Conservation (phyloP, 2,113 vertebrate genomes). For the Lophochroa leadbeateri region DNA sequence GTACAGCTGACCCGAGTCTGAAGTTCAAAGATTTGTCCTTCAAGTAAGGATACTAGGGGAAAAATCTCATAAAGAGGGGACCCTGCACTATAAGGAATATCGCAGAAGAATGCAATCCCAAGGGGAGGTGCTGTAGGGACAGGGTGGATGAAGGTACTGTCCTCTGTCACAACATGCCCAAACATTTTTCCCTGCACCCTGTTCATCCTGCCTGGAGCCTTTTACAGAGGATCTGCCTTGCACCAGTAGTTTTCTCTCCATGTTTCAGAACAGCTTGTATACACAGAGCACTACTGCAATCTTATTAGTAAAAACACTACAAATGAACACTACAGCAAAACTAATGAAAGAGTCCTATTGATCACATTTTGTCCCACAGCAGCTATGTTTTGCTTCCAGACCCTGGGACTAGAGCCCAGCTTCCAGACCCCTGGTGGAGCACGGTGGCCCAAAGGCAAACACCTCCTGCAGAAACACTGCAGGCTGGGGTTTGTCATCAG, state of each 20-base stretch:
- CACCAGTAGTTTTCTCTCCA: neutral
- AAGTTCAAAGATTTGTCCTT: neutral
- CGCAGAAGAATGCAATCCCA: neutral
- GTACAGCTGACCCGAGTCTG: accelerated
- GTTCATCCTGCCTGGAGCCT: neutral
- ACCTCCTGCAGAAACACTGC: neutral
- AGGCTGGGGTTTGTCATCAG: neutral
- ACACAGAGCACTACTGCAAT: neutral
- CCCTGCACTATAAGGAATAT: neutral
- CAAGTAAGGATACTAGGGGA: too few relatives aligned
- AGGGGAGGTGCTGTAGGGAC: neutral
- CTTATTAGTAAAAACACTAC: neutral
- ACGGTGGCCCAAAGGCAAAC: neutral
- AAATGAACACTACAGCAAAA: neutral
- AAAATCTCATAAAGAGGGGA: neutral
- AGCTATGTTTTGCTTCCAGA: neutral
- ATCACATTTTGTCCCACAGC: neutral
- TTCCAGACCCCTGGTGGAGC: neutral
- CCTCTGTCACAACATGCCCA: neutral
- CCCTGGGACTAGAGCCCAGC: neutral
- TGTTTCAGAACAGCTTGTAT: neutral
- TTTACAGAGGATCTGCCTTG: accelerated
- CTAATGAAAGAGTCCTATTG: neutral
- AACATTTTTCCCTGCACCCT: neutral
- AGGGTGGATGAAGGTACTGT: neutral